Base-by-base conservation (phyloP, 2,113 vertebrate genomes). In the Diadophis punctatus region DNA sequence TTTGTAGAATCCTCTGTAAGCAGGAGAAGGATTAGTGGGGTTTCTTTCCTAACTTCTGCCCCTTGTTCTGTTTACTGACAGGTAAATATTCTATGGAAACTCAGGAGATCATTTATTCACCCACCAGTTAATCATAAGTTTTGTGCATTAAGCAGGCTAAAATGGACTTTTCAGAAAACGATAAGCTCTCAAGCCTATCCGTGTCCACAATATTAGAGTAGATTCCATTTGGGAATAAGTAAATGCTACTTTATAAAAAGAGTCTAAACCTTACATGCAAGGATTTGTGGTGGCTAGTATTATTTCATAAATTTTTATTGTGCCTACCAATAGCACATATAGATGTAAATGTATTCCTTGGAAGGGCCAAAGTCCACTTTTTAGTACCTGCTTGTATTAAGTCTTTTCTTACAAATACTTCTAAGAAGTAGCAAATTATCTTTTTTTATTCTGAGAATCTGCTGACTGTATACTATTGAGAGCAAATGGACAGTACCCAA, bases 1-100 rank as follows among this genome's bases (percentile, higher is more conserved):
- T 96, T 96, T 95, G 94, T 94, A 94, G 95, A 48, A 92, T 94
- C 96, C 96, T 94, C 51, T 96, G 96, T 95, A 95, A 93, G 46
- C 46, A 95, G n/a, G 74, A 93, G 93, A 63, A 20, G 80, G 53
- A 23, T 55, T 89, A 22, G 27, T 16, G 74, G 51, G 39, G 34
- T 63, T 93, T 53, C 46, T 91, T 90, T 90, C 58, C 16, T 51
- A n/a, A 51, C 46, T 49, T 52, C 27, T 49, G 11, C 18, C n/a
- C 5, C 16, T 43, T 27, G 30, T 48, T 12, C 22, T 48, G 48
- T 90, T 84, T 49, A 86, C 10, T 85, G 53, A 55, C 53, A 51
- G 30, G 87, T 68, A 39, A 92, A 52, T 12, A 53, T 22, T 39
- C 53, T 20, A 92, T 55, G 55, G 88, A 92, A 39, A 55, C 30